Base-by-base conservation (phyloP, 2,888 invertebrate species). In the Lottia scabra region DNA sequence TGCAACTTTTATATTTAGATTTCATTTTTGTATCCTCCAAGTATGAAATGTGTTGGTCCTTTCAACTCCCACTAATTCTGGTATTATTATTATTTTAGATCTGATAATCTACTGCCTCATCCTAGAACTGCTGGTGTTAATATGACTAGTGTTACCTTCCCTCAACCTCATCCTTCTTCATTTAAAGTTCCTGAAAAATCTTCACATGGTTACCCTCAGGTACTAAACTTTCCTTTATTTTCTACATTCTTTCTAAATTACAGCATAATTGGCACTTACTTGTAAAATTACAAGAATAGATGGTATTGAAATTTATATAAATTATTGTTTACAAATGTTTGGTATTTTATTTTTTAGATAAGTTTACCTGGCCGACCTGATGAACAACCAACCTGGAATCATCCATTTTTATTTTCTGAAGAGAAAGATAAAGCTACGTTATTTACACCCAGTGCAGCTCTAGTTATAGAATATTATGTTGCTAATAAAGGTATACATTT, bases 361-460 rank as follows among this genome's bases (percentile, higher is more conserved):
- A 85, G 85, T 68, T 71, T 86, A 65, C 83, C 84, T n/a, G 87
- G 87, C 2, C 72, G 81, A 15, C 87, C 88, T 8, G 83, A 83
- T n/a, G 77, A 76, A 0, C 86, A 85, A 73, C 87, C 88, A 0
- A 73, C 73, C 16, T 88, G 88, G 88, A 83, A 87, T 68, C 87
- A 87, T 68, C 83, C 86, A 6, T 88, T 80, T 71, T 72, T 87
- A 72, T 88, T 88, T 79, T 80, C 83, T 68, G 82, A 87, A 23
- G 74, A 77, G 23, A 79, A 85, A 44, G 87, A 87, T 74, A 85
- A 85, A 63, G 87, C 87, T 27, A 87, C 87, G 1, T 75, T 88
- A 73, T 87, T 87, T 75, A 87, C 87, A 0, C 84, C 86, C 1
- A 78, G 80, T n/a, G 87, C 88, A 23, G 87, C 88, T 4, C 83